A percentile compares a stretch with the other conserved stretches of the same genome.
Evolutionary conservation across 2,888 invertebrate genomes (phyloP).

Genomic region (Heliconius ethilla): DNA sequence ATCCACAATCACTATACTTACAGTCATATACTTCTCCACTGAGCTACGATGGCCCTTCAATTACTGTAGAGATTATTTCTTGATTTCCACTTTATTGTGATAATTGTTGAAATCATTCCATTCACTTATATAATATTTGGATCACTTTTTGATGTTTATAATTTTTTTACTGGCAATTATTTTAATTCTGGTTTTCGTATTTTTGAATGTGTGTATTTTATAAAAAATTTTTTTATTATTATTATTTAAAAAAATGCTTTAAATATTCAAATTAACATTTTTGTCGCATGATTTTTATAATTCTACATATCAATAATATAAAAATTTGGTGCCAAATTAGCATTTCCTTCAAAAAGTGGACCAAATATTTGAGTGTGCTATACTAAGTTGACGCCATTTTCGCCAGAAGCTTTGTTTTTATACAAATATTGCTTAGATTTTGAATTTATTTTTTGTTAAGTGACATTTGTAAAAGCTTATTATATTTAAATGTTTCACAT

Average conservation of each 20-base stretch:
- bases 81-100: slow-evolving; percentile 33
- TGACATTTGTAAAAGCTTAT: slow-evolving; percentile 10
- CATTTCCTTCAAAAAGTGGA: slow-evolving; percentile 25
- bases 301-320: background rate
- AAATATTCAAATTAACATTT: no score
- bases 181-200: background rate
- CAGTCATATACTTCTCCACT: background rate
- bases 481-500: slow-evolving; percentile 28
- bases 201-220: background rate
- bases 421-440: slow-evolving; percentile 3
- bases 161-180: background rate
- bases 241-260: background rate
- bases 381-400: slow-evolving; percentile 8
- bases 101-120: slow-evolving; percentile 39
- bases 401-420: slow-evolving; percentile 2
- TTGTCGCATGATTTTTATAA: background rate
- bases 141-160: slow-evolving; percentile 27
- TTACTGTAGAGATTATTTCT: slow-evolving; percentile 16
- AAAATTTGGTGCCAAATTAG: slow-evolving; percentile 1
- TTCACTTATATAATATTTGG: slow-evolving; percentile 21
- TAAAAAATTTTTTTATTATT: no score
- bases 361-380: background rate
- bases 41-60: background rate
- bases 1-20: background rate
- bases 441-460: slow-evolving; percentile 15